Evolutionary conservation across 2,113 vertebrate genomes (phyloP), one percentile per base, ranked within the genome.

Genomic region (Hippocampus mohnikei): DNA sequence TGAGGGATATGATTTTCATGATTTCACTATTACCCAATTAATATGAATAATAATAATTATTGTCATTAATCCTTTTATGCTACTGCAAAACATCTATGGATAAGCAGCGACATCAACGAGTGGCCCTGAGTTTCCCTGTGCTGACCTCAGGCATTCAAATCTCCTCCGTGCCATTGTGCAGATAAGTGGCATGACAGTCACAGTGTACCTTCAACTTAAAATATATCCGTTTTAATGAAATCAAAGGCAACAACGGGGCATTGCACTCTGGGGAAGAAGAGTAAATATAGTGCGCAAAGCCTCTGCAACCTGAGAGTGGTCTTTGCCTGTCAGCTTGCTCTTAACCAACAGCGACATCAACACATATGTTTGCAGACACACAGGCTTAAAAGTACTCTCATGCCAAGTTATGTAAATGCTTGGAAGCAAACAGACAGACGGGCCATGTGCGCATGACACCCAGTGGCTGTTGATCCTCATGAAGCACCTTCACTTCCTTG

Each of bases 401-500:
- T 10, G 55, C 23, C 1, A 41, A 64, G 58, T 75, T 77, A 81
- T 80, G 77, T 75, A 84, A 79, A 83, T 79, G 50, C 71, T 60
- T 59, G 37, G 21, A 56, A 25, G 72, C 21, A 67, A 77, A 76
- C 70, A 81, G 74, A 72, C 59, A 87, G 81, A 75, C 68, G 65
- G 79, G 68, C 68, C 70, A 23, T 50, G 65, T 15, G 69, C 76
- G 69, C 44, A 73, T 82, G 84, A 86, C 83, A 84, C 81, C 79
- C 64, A 42, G 77, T 81, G 78, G 78, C 79, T 86, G 82, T 75
- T 86, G 84, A 85, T 85, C 75, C 78, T 69, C 21, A 9, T 73
- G 68, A 76, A 81, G 82, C 81, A 89, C 85, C 87, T 87, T 84
- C 82, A 77, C 85, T 72, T 82, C 84, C 84, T 71, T 74, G 25